phyloP scores from a whole-genome alignment of 2,888 invertebrate species.

The Stratiomys singularior region DNA sequence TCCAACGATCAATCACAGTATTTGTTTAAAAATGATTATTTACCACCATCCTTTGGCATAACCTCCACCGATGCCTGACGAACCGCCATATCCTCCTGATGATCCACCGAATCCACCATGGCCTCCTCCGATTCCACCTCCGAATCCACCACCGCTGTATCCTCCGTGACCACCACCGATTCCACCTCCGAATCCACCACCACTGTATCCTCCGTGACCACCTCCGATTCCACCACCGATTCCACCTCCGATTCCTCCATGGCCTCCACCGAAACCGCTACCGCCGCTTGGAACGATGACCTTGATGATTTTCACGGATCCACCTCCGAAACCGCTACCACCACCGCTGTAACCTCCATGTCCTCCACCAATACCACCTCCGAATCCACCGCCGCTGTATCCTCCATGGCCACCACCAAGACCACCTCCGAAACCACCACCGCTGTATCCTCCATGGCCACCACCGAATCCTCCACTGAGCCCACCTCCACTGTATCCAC shows the following conservation, averaged over 20 bases:
- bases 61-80: constrained; percentile 5
- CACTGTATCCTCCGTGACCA: constrained; percentile 14
- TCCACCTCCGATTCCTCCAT: constrained; percentile 3
- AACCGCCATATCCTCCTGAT: neutral
- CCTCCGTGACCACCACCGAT: constrained; percentile 18
- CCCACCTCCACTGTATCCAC: constrained; percentile 35
- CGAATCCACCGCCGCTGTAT: constrained; percentile 27
- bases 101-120: constrained; percentile 10
- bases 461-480: constrained; percentile 23
- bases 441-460: constrained; percentile 15
- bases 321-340: constrained; percentile 28
- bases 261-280: constrained; percentile 26
- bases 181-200: constrained; percentile 8
- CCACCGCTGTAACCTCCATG: constrained; percentile 17
- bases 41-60: constrained; percentile 28
- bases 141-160: constrained; percentile 1
- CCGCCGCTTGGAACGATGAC: too few relatives aligned
- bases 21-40: neutral
- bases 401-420: constrained; percentile 35
- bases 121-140: constrained; percentile 8
- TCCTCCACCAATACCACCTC: constrained; percentile 25
- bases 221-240: constrained; percentile 26
- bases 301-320: neutral
- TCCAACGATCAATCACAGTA: neutral
- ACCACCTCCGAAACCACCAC: constrained; percentile 29